Percentiles rank a stretch among this genome's conserved stretches.
phyloP scores from a whole-genome alignment of 2,113 vertebrate species.

The Saccopteryx bilineata region DNA sequence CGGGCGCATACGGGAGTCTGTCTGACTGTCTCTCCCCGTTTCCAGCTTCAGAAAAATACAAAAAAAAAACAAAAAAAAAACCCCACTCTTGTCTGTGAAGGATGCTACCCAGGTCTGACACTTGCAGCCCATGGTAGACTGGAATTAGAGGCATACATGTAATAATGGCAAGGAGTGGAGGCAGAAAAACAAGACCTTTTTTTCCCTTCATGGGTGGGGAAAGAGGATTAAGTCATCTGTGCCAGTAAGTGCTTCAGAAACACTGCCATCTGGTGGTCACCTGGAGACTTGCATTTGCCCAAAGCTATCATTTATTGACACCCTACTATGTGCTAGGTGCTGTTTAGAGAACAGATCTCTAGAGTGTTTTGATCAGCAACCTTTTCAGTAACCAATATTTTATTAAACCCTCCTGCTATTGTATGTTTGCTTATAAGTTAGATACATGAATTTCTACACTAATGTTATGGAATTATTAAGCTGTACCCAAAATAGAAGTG shows the following conservation, averaged over 20 bases:
- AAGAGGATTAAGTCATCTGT: not conserved
- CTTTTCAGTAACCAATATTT: not conserved
- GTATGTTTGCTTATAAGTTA: not conserved
- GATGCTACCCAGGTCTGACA: not conserved
- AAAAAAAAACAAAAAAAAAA: no score
- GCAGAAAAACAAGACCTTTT: not conserved
- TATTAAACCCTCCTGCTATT: not conserved
- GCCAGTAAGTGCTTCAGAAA: not conserved
- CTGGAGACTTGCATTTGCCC: not conserved
- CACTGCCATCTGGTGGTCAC: slow-evolving; percentile 70
- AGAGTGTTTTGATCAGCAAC: not conserved
- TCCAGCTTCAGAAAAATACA: no score
- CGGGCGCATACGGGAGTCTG: no score
- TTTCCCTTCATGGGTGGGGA: not conserved
- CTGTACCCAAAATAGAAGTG: not conserved
- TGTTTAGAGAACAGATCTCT: not conserved
- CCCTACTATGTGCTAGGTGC: not conserved
- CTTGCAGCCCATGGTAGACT: not conserved
- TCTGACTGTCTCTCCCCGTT: no score
- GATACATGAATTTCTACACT: not conserved
- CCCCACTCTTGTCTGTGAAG: not conserved
- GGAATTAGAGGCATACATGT: not conserved
- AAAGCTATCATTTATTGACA: not conserved
- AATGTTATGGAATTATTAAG: not conserved
- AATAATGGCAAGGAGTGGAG: not conserved